Evolutionary conservation across 2,113 vertebrate species (phyloP), one percentile per base, ranked within the genome.

Genomic region (Uria lomvia): DNA sequence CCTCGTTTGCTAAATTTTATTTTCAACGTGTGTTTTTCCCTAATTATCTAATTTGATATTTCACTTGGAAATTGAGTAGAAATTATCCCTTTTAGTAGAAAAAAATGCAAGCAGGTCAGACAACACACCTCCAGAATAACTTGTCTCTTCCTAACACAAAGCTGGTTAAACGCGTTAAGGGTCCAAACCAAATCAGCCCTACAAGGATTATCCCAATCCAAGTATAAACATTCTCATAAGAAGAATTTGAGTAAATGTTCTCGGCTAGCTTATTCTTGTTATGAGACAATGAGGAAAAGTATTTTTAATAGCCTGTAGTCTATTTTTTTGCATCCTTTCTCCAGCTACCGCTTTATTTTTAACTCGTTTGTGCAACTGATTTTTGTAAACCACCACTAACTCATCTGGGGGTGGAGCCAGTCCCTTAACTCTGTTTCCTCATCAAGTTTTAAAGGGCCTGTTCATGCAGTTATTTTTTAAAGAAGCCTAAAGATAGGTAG

Each of bases 191-290:
- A 92, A 94, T 83, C 59, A 82, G 66, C 45, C 77, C 59, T 47
- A 59, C 67, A 89, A 91, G 55, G 84, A 88, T 88, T 94, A 95
- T 86, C 45, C 71, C 73, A 74, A 70, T 85, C 52, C 80, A 92
- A 79, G 45, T 76, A 86, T 66, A 82, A 96, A 90, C 70, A 74
- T 55, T 91, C 66, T 88, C 52, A 32, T 58, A 90, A 66, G 74
- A 94, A 92, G 62, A 86, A 91, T 72, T 72, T 62, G 90, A 82
- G 74, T 86, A 80, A 78, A 72, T 77, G 68, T 91, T 86, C 77
- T 94, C n/a, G 34, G 58, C 58, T 91, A 94, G 70, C 23, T 77
- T 73, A 30, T 86, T 86, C 71, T 71, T 94, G 58, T 79, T 79
- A 75, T 27, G 26, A 92, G 74, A 66, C 80, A 88, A 40, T 40